These are phyloP conservation scores for Synchiropus splendidus DNA, from an alignment of 2,113 vertebrate genomes.

Conservation along the genomic window DNA sequence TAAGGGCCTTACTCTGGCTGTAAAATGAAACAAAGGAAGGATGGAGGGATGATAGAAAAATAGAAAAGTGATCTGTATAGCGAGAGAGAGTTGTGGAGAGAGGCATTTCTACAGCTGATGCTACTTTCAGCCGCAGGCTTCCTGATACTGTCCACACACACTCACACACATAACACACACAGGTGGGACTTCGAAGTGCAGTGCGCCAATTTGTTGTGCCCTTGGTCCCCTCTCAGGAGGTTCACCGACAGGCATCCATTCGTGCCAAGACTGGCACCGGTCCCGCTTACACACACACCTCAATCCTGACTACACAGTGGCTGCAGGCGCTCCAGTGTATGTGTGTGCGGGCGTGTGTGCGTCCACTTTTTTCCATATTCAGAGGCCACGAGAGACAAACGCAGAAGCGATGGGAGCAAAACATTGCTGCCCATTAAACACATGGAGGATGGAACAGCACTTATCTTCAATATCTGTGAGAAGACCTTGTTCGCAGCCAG, in stretches of 20 bases:
- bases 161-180: conserved; percentile 36
- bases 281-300: conserved; percentile 34
- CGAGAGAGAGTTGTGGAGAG: background rate
- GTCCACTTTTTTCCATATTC: conserved; percentile 35
- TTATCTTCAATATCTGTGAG: conserved; percentile 14
- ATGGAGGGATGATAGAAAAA: conserved; percentile 3
- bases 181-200: conserved; percentile 47
- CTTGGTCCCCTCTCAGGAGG: conserved; percentile 58
- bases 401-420: conserved; percentile 32
- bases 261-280: conserved; percentile 53
- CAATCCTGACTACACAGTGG: conserved; percentile 19
- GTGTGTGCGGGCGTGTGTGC: conserved; percentile 9
- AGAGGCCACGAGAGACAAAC: conserved; percentile 37
- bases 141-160: conserved; percentile 14
- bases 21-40: conserved; percentile 4
- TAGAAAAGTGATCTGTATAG: conserved; percentile 5
- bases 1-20: too few species aligned
- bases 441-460: conserved; percentile 17
- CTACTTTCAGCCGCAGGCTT: conserved; percentile 39
- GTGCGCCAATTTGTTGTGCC: conserved; percentile 58
- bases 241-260: conserved; percentile 47
- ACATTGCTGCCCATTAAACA: conserved; percentile 18
- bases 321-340: conserved; percentile 30
- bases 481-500: background rate
- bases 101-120: conserved; percentile 38